Percentiles rank a stretch among this genome's conserved stretches.
phyloP scores from a whole-genome alignment of 2,113 vertebrate species.

The Hystrix brachyura region DNA sequence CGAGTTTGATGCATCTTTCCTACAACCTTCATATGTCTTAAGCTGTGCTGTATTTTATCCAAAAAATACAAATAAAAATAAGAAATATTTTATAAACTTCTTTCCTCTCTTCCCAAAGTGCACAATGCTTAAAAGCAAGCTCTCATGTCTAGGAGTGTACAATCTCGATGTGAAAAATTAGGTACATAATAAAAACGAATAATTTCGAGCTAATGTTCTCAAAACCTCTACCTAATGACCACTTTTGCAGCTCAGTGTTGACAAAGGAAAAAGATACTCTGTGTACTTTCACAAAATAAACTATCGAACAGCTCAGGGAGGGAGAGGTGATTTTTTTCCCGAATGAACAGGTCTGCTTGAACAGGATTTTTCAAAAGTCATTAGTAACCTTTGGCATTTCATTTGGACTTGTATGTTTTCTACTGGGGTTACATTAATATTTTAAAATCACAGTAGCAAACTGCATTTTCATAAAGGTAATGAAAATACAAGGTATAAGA shows the following conservation, averaged over 20 bases:
- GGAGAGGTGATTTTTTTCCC: constrained; percentile 40
- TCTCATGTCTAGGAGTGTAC: neutral
- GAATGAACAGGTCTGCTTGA: constrained; percentile 74
- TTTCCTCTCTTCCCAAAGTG: constrained; percentile 15
- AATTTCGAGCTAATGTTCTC: constrained; percentile 80
- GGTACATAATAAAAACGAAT: constrained; percentile 64
- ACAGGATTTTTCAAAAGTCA: constrained; percentile 83
- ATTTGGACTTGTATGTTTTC: constrained; percentile 79
- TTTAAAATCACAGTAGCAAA: constrained; percentile 74
- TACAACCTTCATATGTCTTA: neutral
- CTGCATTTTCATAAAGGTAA: constrained; percentile 28
- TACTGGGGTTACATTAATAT: constrained; percentile 81
- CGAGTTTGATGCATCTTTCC: constrained; percentile 34
- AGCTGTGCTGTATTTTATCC: constrained; percentile 42
- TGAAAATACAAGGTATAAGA: constrained; percentile 65
- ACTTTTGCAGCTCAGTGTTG: constrained; percentile 67
- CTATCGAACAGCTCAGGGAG: constrained; percentile 68
- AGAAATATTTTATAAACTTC: neutral
- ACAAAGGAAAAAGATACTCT: constrained; percentile 80
- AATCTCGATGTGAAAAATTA: constrained; percentile 58
- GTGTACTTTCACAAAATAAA: constrained; percentile 79
- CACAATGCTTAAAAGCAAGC: constrained; percentile 32
- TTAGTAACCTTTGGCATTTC: constrained; percentile 87
- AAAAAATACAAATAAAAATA: constrained; percentile 16
- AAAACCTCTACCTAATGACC: constrained; percentile 67